Conservation (phyloP, 2,888 invertebrate species). For the Agrotis clavis region DNA sequence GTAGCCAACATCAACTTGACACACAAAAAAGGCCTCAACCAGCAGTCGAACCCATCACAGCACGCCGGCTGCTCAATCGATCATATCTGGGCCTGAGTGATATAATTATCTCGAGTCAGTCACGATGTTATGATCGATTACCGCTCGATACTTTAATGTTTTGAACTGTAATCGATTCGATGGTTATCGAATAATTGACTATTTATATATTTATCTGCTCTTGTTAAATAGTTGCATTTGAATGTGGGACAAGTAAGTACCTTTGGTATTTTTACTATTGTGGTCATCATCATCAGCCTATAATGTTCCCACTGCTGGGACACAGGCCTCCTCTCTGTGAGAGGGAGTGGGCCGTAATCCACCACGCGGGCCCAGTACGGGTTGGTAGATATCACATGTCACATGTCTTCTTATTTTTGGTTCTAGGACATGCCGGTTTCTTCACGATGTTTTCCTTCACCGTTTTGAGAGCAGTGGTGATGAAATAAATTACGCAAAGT, state of each 20-base stretch:
- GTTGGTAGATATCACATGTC: too few species aligned
- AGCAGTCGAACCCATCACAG: conserved; percentile 46
- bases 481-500: neutral
- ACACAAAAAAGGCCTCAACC: conserved; percentile 12
- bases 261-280: neutral
- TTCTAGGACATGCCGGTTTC: too few species aligned
- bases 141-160: conserved; percentile 50
- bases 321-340: too few species aligned
- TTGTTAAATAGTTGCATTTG: conserved; percentile 34
- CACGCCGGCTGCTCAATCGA: conserved; percentile 34
- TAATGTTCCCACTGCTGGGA: too few species aligned
- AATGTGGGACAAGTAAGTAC: neutral
- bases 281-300: too few species aligned
- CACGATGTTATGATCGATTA: conserved; percentile 60
- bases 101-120: conserved; percentile 63
- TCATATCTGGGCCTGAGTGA: conserved; percentile 55
- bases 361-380: too few species aligned
- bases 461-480: neutral
- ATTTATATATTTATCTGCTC: conserved; percentile 57
- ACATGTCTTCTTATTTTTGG: too few species aligned
- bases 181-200: conserved; percentile 55
- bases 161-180: conserved; percentile 54
- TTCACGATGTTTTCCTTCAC: too few species aligned
- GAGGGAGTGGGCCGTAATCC: too few species aligned
- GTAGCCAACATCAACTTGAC: conserved; percentile 32